Conservation (phyloP, 1,140 invertebrate genomes). For the Cephus cinctus region DNA sequence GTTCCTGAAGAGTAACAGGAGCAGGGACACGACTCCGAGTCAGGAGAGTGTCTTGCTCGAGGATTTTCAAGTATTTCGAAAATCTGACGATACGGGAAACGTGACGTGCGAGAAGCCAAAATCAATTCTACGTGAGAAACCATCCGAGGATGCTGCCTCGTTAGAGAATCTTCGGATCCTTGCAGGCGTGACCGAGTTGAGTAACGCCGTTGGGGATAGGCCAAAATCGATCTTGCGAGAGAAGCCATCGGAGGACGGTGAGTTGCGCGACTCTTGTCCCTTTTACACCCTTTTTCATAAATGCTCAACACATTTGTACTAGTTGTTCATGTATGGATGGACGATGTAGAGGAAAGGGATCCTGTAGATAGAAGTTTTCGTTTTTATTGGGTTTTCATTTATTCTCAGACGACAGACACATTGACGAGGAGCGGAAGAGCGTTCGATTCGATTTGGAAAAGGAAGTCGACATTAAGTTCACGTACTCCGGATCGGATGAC, state of each 20-base stretch:
- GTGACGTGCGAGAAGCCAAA: constrained; percentile 58
- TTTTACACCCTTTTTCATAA: constrained; percentile 8
- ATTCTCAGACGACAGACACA: constrained; percentile 47
- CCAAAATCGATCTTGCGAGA: constrained; percentile 65
- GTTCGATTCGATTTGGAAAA: constrained; percentile 64
- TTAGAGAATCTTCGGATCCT: constrained; percentile 34
- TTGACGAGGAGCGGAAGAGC: constrained; percentile 73
- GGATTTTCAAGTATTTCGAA: constrained; percentile 29
- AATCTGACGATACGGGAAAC: constrained; percentile 25
- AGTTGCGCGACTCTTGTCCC: not conserved
- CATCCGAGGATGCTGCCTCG: constrained; percentile 58
- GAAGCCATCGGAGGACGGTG: constrained; percentile 48
- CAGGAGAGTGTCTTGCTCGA: constrained; percentile 40
- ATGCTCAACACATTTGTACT: not conserved
- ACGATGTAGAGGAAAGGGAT: too few species aligned
- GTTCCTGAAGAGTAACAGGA: constrained; percentile 69
- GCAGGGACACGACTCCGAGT: constrained; percentile 49
- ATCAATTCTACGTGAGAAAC: constrained; percentile 70
- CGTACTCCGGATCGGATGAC: constrained; percentile 58
- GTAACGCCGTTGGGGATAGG: constrained; percentile 34
- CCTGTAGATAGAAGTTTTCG: too few species aligned
- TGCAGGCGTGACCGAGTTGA: constrained; percentile 37
- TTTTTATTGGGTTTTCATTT: too few species aligned
- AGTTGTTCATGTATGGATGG: too few species aligned
- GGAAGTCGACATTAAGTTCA: constrained; percentile 41